A percentile compares a stretch with the other conserved stretches of the same genome.
These are phyloP conservation scores for Rhodinocichla rosea DNA, from an alignment of 2,113 vertebrate species.

Conservation along the genomic window DNA sequence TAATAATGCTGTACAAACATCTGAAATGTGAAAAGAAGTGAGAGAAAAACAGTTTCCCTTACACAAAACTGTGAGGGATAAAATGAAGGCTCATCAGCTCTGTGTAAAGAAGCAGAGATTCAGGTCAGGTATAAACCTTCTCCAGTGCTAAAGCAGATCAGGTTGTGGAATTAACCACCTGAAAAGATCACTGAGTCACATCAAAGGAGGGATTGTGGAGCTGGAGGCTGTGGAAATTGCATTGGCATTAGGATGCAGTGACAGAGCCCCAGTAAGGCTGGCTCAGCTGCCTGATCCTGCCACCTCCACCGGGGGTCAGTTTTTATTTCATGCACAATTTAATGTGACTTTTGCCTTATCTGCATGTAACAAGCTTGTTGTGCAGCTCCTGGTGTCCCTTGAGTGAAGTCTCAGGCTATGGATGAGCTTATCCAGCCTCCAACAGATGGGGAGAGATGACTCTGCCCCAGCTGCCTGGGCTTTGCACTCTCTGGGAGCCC, in stretches of 20 bases:
- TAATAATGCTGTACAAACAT: neutral
- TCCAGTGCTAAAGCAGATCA: neutral
- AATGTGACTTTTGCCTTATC: neutral
- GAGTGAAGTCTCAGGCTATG: neutral
- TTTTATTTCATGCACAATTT: constrained; percentile 17
- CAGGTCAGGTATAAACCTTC: constrained; percentile 15
- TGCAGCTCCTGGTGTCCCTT: neutral
- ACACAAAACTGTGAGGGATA: neutral
- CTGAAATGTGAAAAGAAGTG: neutral
- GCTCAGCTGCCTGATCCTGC: neutral
- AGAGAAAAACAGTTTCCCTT: neutral
- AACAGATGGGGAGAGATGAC: neutral
- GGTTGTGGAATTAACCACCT: neutral
- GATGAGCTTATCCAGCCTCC: neutral
- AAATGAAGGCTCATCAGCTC: neutral
- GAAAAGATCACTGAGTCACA: constrained; percentile 31
- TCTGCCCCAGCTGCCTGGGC: neutral
- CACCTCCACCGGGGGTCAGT: neutral
- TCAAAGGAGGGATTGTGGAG: neutral
- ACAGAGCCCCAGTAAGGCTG: neutral
- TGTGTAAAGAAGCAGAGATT: constrained; percentile 24
- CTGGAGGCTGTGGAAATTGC: neutral
- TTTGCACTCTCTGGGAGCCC: fast-evolving
- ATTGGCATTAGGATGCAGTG: neutral
- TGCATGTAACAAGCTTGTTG: neutral